Percentiles rank a stretch among this genome's conserved stretches.
phyloP scores from a whole-genome alignment of 2,113 vertebrate species.

The Odocoileus virginianus region DNA sequence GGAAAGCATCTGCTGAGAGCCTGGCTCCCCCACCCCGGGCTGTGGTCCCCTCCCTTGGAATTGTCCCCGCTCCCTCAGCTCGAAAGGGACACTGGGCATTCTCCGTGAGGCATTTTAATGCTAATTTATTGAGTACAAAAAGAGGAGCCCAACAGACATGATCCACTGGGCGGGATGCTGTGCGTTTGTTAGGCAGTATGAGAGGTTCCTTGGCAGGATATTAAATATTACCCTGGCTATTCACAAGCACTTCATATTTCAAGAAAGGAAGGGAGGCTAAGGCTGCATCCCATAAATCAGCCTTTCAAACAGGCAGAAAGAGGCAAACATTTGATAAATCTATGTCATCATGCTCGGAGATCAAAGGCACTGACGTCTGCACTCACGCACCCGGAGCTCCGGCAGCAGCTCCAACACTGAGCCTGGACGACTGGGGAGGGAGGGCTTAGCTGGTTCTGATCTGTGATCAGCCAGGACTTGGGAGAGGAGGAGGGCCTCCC shows the following conservation, averaged over 20 bases:
- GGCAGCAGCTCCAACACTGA: conserved; percentile 73
- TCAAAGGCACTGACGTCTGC: conserved; percentile 80
- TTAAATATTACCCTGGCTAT: conserved; percentile 84
- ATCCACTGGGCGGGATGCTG: conserved; percentile 80
- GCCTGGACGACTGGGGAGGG: conserved; percentile 73
- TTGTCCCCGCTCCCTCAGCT: conserved; percentile 81
- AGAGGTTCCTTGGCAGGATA: conserved; percentile 81
- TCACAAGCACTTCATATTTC: conserved; percentile 86
- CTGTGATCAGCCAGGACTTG: conserved; percentile 68
- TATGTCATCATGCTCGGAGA: conserved; percentile 77
- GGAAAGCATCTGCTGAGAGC: conserved; percentile 71
- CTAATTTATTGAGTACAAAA: conserved; percentile 82
- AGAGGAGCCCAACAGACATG: conserved; percentile 84
- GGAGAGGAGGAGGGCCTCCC: background rate
- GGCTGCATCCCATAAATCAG: conserved; percentile 80
- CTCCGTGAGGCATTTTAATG: conserved; percentile 80
- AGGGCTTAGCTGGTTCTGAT: conserved; percentile 73
- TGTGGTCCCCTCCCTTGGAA: conserved; percentile 70
- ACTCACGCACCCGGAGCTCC: conserved; percentile 77
- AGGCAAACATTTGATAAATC: conserved; percentile 85
- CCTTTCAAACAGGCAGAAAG: conserved; percentile 79
- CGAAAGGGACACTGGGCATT: conserved; percentile 77
- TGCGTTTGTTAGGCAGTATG: conserved; percentile 83
- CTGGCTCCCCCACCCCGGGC: conserved; percentile 34
- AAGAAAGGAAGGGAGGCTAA: conserved; percentile 79